phyloP scores from a whole-genome alignment of 2,888 invertebrate genomes.

The Chrysina gloriosa region DNA sequence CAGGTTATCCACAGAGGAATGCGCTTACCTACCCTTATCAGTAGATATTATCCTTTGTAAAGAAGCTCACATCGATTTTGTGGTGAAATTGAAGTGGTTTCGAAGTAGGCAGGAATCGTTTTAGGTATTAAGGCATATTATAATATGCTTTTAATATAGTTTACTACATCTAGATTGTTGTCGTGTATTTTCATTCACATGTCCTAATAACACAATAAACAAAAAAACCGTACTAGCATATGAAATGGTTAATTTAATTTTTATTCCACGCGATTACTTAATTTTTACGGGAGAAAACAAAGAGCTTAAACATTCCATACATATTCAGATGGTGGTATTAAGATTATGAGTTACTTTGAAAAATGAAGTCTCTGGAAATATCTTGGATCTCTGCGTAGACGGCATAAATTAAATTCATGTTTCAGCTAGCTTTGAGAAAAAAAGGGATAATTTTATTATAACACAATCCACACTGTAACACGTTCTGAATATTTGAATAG shows the following conservation, averaged over 20 bases:
- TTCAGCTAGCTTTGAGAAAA: slow-evolving; percentile 13
- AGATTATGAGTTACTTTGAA: slow-evolving; percentile 20
- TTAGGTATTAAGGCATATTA: background rate
- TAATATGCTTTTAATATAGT: background rate
- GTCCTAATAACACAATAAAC: no score
- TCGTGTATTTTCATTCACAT: no score
- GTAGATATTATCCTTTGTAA: slow-evolving; percentile 16
- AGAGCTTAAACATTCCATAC: background rate
- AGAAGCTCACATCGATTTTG: slow-evolving; percentile 2
- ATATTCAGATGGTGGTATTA: background rate
- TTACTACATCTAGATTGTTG: no score
- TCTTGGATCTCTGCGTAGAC: slow-evolving; percentile 17
- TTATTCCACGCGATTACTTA: no score
- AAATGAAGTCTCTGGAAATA: background rate
- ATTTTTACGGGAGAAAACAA: no score
- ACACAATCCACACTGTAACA: slow-evolving; percentile 37
- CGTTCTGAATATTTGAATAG: slow-evolving; percentile 37
- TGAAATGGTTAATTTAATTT: no score
- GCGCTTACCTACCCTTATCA: slow-evolving; percentile 25
- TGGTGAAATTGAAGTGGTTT: background rate
- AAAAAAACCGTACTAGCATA: no score
- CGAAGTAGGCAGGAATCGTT: background rate
- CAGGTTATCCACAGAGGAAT: slow-evolving; percentile 13
- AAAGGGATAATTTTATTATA: slow-evolving; percentile 38
- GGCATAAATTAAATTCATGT: slow-evolving; percentile 31